Evolutionary conservation across 2,797 vertebrate genomes (phyloP).

Genomic region (Melanogrammus aeglefinus): DNA sequence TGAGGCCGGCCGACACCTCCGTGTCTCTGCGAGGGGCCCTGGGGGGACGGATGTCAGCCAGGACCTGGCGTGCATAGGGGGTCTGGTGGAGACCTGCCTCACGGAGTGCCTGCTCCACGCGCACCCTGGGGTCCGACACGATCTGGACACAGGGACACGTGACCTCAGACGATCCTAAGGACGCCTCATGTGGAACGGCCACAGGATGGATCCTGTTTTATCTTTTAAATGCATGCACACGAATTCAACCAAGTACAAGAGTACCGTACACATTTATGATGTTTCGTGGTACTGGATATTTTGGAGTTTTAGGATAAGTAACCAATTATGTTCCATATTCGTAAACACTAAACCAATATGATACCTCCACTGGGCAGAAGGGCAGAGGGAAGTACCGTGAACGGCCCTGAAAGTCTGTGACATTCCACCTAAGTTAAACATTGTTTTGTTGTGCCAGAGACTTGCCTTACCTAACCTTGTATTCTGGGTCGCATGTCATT

Average conservation of each 20-base stretch:
- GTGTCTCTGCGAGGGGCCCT: constrained; percentile 86
- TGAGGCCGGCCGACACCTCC: constrained; percentile 76
- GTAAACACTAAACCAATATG: background rate
- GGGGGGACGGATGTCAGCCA: constrained; percentile 78
- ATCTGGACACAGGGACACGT: constrained; percentile 77
- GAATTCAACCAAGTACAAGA: background rate
- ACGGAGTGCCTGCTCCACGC: constrained; percentile 84
- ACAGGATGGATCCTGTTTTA: too few relatives aligned
- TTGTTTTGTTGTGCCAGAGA: constrained; percentile 21
- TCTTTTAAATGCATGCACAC: background rate
- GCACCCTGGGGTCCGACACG: constrained; percentile 85
- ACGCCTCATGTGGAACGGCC: background rate
- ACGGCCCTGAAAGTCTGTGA: constrained; percentile 27
- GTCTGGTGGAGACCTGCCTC: constrained; percentile 86
- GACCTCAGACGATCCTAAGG: background rate
- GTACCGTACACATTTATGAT: background rate
- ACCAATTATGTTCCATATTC: background rate
- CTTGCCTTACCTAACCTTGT: background rate
- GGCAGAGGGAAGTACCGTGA: constrained; percentile 21
- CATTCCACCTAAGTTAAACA: constrained; percentile 38
- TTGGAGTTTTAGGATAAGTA: background rate
- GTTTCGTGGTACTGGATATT: background rate
- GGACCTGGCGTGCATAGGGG: constrained; percentile 80
- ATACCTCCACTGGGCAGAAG: constrained; percentile 27
- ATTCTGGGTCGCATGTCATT: background rate